Evolutionary conservation across 2,888 invertebrate genomes (phyloP).

Genomic region (Parnassius orleans): DNA sequence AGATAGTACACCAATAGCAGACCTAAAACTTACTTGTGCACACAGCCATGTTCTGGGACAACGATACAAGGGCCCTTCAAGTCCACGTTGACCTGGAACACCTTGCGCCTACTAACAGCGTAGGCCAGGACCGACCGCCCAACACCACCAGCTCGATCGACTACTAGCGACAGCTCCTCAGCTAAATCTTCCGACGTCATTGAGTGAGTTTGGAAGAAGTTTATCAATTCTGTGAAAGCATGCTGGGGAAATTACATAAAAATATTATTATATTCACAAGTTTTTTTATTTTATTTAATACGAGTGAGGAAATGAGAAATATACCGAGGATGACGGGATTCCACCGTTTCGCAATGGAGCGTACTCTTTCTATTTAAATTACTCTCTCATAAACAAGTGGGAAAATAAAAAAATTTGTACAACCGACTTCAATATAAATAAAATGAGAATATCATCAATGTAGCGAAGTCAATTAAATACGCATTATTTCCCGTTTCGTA

Average conservation of each 20-base stretch:
- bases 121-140: conserved; percentile 63
- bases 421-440: too few species aligned
- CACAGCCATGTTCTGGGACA: conserved; percentile 87
- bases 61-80: conserved; percentile 88
- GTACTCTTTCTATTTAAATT: too few species aligned
- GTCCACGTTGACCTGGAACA: conserved; percentile 86
- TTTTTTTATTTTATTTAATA: too few species aligned
- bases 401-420: too few species aligned
- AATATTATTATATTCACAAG: not conserved
- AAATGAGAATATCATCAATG: too few species aligned
- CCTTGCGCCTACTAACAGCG: conserved; percentile 69
- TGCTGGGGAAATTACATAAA: conserved; percentile 70
- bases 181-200: conserved; percentile 67
- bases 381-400: too few species aligned
- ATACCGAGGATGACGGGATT: too few species aligned
- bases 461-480: too few species aligned
- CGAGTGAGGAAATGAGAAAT: too few species aligned
- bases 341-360: too few species aligned
- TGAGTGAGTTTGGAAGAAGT: conserved; percentile 83
- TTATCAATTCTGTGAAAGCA: conserved; percentile 85
- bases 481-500: too few species aligned
- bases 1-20: too few species aligned
- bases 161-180: conserved; percentile 44
- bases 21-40: conserved; percentile 77
- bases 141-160: conserved; percentile 55